Evolutionary conservation across 2,888 invertebrate species (phyloP), one percentile per base, ranked within the genome.

Genomic region (Sesamia inferens): DNA sequence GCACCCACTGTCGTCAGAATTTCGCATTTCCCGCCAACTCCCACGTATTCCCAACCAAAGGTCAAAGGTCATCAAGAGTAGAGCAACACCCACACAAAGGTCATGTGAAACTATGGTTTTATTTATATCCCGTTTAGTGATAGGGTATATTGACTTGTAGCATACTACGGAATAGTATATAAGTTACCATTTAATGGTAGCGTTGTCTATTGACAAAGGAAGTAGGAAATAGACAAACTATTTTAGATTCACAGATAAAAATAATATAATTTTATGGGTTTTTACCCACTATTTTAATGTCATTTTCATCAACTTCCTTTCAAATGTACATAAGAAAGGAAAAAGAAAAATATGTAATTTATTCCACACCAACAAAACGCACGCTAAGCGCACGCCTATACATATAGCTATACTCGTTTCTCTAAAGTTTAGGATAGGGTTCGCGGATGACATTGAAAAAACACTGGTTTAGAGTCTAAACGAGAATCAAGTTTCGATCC

Each of bases 81-180:
- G 74, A 75, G 62, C 61, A 72, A 73, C 59, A 71, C 84, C 81
- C 65, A 80, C 82, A 68, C 63, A 82, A 84, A 86, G 86, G 86
- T 86, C 85, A 82, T 66, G 78, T 66, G 54, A 74, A 82, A 67
- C 73, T 75, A 68, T 65, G 74, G 64, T 70, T 79, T 78, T 85
- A 86, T 85, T 86, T 82, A 84, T 85, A 78, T 68, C 64, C 63
- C 54, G 70, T 69, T 79, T 73, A 44, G 66, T 82, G 84, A 77
- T 85, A 76, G 61, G 69, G 58, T 68, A 47, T 74, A 72, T 66
- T 76, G 71, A 74, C 65, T 70, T 71, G 62, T 74, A 59, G 51
- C 63, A 65, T 78, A 51, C 72, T 78, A 14, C 8, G n/a, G 61
- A 66, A 69, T 62, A 19, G 22, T 51, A 48, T 61, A 13, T 57